Evolutionary conservation across 2,113 vertebrate species (phyloP), one percentile per base, ranked within the genome.

Genomic region (Delphinus delphis): DNA sequence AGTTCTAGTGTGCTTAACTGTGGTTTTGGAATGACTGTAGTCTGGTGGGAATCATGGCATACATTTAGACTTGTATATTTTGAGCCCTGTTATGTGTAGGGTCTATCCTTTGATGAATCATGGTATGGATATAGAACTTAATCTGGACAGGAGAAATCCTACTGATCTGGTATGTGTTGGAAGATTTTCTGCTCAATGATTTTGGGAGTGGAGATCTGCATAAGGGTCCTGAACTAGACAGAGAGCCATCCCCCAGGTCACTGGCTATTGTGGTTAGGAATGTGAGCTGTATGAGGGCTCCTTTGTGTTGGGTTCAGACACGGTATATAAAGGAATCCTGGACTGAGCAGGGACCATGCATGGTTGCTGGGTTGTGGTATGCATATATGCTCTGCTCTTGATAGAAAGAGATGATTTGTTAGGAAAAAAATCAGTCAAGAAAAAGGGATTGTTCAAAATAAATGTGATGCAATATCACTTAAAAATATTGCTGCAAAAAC

Each of bases 391-490:
- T 81, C 79, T 73, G 38, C 76, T 95, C 76, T 84, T 80, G 10
- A n/a, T 13, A 90, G 18, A 82, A 55, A 50, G 33, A 93, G 44
- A 88, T 68, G 14, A 95, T 84, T 80, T 83, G 10, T 26, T 47
- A 91, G 81, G 94, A 6, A 90, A 84, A 86, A 89, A 55, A 50
- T 63, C 53, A 21, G 23, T 81, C 71, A 79, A 77, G n/a, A 31
- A 55, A 83, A 90, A 55, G 8, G 18, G 25, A 70, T 68, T 89
- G 33, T 89, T 93, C 38, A 71, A 90, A 87, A 82, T 31, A 93
- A 96, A 91, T 88, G 47, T 65, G 50, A 91, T 70, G 47, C 84
- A 81, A 63, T 80, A 63, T 44, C 28, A 65, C 82, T 93, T 82
- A 53, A 86, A 70, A 79, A 93, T 79, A 77, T 74, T 77, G 47